Evolutionary conservation across 2,797 vertebrate genomes (phyloP).

Genomic region (Leuciscus waleckii): DNA sequence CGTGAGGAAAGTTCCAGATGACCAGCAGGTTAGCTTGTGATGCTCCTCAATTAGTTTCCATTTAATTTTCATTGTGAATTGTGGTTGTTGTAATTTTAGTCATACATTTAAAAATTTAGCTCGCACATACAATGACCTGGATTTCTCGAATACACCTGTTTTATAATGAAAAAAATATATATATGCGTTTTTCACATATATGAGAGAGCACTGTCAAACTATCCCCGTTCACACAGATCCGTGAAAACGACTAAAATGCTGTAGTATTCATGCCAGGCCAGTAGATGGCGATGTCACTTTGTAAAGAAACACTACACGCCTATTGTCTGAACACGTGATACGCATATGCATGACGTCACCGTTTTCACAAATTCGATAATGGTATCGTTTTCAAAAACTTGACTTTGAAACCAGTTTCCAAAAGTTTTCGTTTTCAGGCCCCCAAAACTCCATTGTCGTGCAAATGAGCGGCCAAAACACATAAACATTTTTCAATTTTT

Average conservation of each 20-base stretch:
- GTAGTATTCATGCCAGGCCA: no score
- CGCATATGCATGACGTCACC: no score
- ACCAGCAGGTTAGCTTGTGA: conserved; percentile 86
- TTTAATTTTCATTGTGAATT: not conserved
- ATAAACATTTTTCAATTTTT: not conserved
- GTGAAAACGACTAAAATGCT: no score
- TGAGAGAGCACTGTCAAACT: no score
- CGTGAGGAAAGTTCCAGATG: conserved; percentile 94
- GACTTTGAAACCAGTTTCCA: not conserved
- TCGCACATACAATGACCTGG: not conserved
- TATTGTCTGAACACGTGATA: no score
- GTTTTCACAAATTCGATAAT: not conserved
- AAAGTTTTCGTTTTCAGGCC: not conserved
- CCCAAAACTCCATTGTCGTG: not conserved
- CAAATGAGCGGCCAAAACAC: not conserved
- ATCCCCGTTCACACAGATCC: no score
- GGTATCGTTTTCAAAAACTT: not conserved
- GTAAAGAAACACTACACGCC: no score
- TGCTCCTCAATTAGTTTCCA: not conserved
- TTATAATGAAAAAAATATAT: no score
- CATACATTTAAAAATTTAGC: not conserved
- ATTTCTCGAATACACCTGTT: no score
- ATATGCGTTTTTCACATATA: no score
- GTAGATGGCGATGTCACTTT: no score
- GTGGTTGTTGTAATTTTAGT: not conserved